Conservation (phyloP, 1,140 invertebrate species). For the Platyscapa corneri region DNA sequence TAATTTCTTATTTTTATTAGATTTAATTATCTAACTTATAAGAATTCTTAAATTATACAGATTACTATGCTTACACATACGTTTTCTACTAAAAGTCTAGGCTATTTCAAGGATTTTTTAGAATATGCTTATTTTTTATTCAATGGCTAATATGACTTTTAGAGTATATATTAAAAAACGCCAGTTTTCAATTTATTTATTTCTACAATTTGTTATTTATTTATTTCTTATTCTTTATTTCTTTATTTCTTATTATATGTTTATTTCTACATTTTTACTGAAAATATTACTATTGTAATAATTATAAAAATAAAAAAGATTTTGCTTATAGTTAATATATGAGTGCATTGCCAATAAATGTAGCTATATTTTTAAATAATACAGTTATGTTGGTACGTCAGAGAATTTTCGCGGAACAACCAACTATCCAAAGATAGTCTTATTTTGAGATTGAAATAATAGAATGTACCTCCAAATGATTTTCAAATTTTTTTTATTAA, state of each 20-base stretch:
- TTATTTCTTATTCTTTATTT: neutral
- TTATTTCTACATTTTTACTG: neutral
- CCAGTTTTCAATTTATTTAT: too few relatives aligned
- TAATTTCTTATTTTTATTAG: neutral
- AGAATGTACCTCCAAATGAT: neutral
- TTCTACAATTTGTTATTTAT: too few relatives aligned
- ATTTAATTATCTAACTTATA: neutral
- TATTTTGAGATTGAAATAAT: neutral
- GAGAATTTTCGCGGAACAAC: neutral
- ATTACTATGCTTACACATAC: neutral
- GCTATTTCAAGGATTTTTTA: conserved; percentile 12
- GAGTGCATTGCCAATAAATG: neutral
- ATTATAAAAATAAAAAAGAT: too few relatives aligned
- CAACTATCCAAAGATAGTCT: neutral
- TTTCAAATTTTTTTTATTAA: neutral
- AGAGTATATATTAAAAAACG: too few relatives aligned
- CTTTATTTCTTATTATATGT: neutral
- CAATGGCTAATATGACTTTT: conserved; percentile 35
- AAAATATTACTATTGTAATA: neutral
- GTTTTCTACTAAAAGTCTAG: conserved; percentile 4
- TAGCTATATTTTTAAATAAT: neutral
- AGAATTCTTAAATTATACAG: neutral
- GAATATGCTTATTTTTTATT: neutral
- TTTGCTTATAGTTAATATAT: neutral
- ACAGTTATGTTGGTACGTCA: neutral